A percentile compares a stretch with the other conserved stretches of the same genome.
Evolutionary conservation across 2,888 invertebrate species (phyloP).

Genomic region (Rhamnusium bicolor): DNA sequence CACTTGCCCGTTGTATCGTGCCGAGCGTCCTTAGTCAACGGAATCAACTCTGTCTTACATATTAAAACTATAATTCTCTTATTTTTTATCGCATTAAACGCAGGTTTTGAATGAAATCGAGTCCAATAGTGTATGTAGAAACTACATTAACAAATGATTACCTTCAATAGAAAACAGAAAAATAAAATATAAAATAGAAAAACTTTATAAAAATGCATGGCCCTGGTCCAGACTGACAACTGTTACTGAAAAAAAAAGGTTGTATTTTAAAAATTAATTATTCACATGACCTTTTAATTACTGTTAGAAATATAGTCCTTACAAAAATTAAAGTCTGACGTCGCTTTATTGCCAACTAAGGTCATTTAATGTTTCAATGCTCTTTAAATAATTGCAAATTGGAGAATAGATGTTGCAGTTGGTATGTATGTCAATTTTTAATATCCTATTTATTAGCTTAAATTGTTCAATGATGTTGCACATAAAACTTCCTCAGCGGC

Average conservation of each 20-base stretch:
- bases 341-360: constrained; percentile 13
- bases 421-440: constrained; percentile 6
- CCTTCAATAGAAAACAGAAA: too few species aligned
- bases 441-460: neutral
- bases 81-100: too few species aligned
- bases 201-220: too few species aligned
- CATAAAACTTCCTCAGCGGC: neutral
- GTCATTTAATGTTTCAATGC: constrained; percentile 3
- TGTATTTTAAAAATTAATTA: neutral
- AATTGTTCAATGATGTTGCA: neutral
- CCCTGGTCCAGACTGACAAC: too few species aligned
- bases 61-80: too few species aligned
- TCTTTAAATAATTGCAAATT: constrained; percentile 20
- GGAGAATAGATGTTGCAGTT: neutral
- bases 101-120: too few species aligned
- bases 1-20: too few species aligned
- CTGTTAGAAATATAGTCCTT: neutral
- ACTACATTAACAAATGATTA: too few species aligned
- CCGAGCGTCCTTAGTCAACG: too few species aligned
- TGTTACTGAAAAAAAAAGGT: neutral
- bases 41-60: too few species aligned
- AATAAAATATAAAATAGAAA: too few species aligned
- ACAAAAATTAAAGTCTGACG: neutral
- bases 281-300: neutral
- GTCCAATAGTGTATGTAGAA: too few species aligned